phyloP scores from a whole-genome alignment of 1,140 invertebrate genomes.

The Cydia pomonella region DNA sequence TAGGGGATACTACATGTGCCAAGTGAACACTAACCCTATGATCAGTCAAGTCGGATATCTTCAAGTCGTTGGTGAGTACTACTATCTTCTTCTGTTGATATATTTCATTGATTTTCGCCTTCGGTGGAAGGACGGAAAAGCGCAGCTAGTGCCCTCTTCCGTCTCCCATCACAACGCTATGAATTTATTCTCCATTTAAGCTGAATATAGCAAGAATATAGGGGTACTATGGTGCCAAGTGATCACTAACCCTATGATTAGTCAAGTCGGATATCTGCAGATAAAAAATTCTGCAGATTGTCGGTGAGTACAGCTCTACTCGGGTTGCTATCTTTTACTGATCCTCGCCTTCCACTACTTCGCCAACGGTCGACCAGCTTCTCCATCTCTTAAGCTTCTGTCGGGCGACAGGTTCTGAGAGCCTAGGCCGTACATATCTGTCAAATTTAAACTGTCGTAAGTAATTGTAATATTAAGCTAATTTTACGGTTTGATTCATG shows the following conservation, averaged over 20 bases:
- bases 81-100: slow-evolving; percentile 24
- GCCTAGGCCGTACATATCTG: too few species aligned
- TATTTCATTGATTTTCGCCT: slow-evolving; percentile 88
- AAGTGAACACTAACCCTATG: slow-evolving; percentile 98
- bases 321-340: slow-evolving; percentile 71
- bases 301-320: slow-evolving; percentile 86
- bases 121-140: too few species aligned
- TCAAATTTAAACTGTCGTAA: too few species aligned
- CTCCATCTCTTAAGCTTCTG: slow-evolving; percentile 91
- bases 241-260: slow-evolving; percentile 98
- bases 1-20: slow-evolving; percentile 95
- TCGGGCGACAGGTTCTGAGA: too few species aligned
- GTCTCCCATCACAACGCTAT: slow-evolving; percentile 95
- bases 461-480: too few species aligned
- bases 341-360: slow-evolving; percentile 95
- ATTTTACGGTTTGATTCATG: too few species aligned
- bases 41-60: slow-evolving; percentile 96
- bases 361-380: slow-evolving; percentile 85
- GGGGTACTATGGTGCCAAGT: slow-evolving; percentile 95
- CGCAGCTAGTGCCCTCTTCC: too few species aligned
- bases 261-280: slow-evolving; percentile 95
- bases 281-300: too few species aligned
- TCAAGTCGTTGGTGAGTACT: slow-evolving; percentile 93
- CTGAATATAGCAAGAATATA: slow-evolving; percentile 92
- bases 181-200: slow-evolving; percentile 93